phyloP scores from a whole-genome alignment of 2,888 invertebrate genomes.

The Craniophora ligustri region DNA sequence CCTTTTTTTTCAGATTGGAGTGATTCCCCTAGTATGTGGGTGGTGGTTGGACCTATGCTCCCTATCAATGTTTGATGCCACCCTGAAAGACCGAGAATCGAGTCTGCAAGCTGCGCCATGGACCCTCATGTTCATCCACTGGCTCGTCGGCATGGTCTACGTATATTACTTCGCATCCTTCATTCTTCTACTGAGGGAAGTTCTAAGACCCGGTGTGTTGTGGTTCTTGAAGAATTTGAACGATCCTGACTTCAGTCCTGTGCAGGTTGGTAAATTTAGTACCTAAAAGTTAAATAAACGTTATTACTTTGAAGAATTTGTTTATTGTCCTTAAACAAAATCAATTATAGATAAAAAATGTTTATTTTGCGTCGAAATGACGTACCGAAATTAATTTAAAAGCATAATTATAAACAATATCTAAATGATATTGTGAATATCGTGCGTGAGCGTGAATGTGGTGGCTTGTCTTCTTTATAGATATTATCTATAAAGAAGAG shows the following conservation, averaged over 20 bases:
- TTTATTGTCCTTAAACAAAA: too few species aligned
- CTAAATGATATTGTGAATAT: too few species aligned
- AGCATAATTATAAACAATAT: too few species aligned
- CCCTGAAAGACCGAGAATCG: slow-evolving; percentile 94
- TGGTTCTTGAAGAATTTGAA: slow-evolving; percentile 99
- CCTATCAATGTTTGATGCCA: slow-evolving; percentile 96
- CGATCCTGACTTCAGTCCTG: slow-evolving; percentile 99
- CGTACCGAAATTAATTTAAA: too few species aligned
- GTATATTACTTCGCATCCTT: slow-evolving; percentile 99
- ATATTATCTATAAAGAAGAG: too few species aligned
- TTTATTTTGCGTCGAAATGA: too few species aligned
- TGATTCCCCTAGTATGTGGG: slow-evolving; percentile 98
- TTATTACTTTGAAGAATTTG: too few species aligned
- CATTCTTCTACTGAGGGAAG: slow-evolving; percentile 96
- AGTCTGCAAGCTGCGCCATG: slow-evolving; percentile 97
- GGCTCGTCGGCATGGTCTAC: slow-evolving; percentile 99
- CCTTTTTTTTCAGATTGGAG: slow-evolving; percentile 91
- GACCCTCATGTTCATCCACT: slow-evolving; percentile 99
- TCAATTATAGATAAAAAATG: too few species aligned
- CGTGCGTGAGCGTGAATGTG: too few species aligned
- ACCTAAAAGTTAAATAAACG: too few species aligned
- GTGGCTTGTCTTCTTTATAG: too few species aligned
- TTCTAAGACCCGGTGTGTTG: slow-evolving; percentile 97
- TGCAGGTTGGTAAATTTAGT: slow-evolving; percentile 90
- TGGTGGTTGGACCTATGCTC: slow-evolving; percentile 99